Evolutionary conservation across 2,113 vertebrate species (phyloP).

Genomic region (Leptosomus discolor): DNA sequence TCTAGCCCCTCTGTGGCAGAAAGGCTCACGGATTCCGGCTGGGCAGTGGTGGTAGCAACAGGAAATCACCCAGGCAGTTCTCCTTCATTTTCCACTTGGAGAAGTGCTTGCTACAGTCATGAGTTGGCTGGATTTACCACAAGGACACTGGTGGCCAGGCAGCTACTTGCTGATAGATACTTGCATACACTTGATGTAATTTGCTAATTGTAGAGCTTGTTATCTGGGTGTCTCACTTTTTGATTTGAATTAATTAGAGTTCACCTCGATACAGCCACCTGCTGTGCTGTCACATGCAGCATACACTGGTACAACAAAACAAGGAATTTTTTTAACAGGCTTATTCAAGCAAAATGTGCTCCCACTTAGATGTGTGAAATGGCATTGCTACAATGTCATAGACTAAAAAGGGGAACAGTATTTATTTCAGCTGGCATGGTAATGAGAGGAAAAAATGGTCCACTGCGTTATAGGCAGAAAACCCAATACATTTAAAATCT

Average conservation of each 20-base stretch:
- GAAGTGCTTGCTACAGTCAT: slow-evolving; percentile 14
- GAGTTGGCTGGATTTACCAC: slow-evolving; percentile 48
- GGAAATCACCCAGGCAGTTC: slow-evolving; percentile 41
- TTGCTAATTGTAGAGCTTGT: slow-evolving; percentile 76
- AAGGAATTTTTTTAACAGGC: slow-evolving; percentile 42
- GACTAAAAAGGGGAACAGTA: neutral
- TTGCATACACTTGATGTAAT: slow-evolving; percentile 58
- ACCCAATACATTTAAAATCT: neutral
- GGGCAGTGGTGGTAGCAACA: neutral
- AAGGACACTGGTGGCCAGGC: slow-evolving; percentile 30
- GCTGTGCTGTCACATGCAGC: slow-evolving; percentile 41
- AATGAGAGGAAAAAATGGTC: neutral
- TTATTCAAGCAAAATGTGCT: slow-evolving; percentile 41
- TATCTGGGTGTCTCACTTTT: slow-evolving; percentile 64
- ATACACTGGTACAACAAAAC: slow-evolving; percentile 21
- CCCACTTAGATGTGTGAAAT: slow-evolving; percentile 18
- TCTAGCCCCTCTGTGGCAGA: slow-evolving; percentile 1
- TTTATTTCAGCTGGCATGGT: slow-evolving; percentile 8
- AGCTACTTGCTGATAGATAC: slow-evolving; percentile 39
- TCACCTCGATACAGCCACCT: slow-evolving; percentile 63
- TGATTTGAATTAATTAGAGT: slow-evolving; percentile 77
- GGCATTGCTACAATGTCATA: neutral
- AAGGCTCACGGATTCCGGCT: neutral
- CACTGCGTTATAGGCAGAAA: slow-evolving; percentile 20
- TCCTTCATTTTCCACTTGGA: neutral